These are phyloP conservation scores for Melospiza melodia DNA, from an alignment of 2,113 vertebrate species.

Conservation along the genomic window DNA sequence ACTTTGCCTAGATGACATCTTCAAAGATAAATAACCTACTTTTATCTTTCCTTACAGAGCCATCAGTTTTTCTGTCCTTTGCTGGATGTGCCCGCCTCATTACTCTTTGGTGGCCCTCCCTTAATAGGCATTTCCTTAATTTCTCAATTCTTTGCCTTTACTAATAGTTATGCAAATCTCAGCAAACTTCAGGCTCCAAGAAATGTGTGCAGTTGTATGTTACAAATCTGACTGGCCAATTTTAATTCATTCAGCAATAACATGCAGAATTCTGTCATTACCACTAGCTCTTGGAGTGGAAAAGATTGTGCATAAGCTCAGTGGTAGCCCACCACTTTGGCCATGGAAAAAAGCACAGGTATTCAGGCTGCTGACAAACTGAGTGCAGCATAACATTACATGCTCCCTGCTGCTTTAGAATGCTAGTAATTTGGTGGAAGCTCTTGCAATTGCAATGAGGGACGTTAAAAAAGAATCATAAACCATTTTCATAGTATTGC, in stretches of 20 bases:
- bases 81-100: background rate
- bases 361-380: background rate
- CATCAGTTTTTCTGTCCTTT: background rate
- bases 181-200: background rate
- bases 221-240: background rate
- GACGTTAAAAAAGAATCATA: background rate
- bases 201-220: background rate
- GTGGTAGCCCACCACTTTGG: background rate
- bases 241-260: background rate
- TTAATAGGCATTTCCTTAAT: background rate
- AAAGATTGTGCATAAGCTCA: background rate
- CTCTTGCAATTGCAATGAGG: background rate
- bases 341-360: background rate
- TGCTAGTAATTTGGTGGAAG: background rate
- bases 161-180: background rate
- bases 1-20: background rate
- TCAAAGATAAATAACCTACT: background rate
- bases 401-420: background rate
- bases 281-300: background rate
- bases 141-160: conserved; percentile 31
- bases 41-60: background rate
- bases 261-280: background rate
- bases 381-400: background rate
- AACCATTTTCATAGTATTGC: background rate
- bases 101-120: background rate